Evolutionary conservation across 2,888 invertebrate genomes (phyloP), one percentile per base, ranked within the genome.

Genomic region (Acanthococcus lagerstroemiae): DNA sequence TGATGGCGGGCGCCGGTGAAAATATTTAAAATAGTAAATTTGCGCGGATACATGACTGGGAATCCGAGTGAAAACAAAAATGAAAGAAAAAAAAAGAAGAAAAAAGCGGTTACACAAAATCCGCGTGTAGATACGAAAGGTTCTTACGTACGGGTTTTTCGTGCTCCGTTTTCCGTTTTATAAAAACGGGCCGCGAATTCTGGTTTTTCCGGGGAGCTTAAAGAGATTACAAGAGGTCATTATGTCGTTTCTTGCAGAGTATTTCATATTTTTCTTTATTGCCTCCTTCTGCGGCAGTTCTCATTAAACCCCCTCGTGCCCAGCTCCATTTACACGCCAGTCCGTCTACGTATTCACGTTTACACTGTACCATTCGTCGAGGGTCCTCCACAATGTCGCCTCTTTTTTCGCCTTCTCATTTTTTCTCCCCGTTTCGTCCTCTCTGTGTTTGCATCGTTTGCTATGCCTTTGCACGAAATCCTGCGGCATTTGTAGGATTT

Each of bases 161-260:
- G 15, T 45, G 15, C 19, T 45, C 19, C 46, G 37, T 19, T 45
- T 4, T 19, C 19, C 19, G 46, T 45, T 27, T 22, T 46, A n/a
- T 48, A 48, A 60, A 60, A 60, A 60, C 60, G 60, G 60, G 46
- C 46, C 48, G 60, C 48, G 50, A 60, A 60, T 60, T 60, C 60
- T 48, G 60, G 60, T 60, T 60, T 60, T 45, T 4, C 4, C 15
- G 15, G n/a, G 17, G 6, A 48, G 48, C 60, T 50, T 60, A 48
- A 60, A 60, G 60, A 60, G 60, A 60, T 60, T 60, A 60, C 46
- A 60, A 60, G 60, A 60, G 60, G 60, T 60, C 60, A 60, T 60
- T 60, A 60, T 60, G 60, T 60, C 50, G 60, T 60, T 60, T 60
- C 60, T 60, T 60, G 60, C 50, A 6, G 60, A 60, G 60, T 60